These are phyloP conservation scores for Chironex yamaguchii DNA, from an alignment of 30 jellyfish, hydroid and myxozoan species.

Conservation along the genomic window DNA sequence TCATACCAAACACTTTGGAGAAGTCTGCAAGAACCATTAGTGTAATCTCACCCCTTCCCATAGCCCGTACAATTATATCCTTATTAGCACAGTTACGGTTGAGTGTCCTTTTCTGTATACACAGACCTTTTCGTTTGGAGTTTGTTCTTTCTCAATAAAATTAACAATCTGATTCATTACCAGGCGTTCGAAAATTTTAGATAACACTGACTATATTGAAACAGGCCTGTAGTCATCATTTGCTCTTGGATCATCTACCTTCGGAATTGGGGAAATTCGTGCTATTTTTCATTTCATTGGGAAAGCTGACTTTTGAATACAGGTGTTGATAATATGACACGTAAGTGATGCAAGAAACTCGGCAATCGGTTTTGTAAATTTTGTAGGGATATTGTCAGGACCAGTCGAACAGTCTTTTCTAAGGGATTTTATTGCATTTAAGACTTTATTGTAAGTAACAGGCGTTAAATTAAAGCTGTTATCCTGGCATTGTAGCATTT, in stretches of 20 bases:
- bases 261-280: conserved; percentile 35
- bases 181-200: too few relatives aligned
- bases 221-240: conserved; percentile 35
- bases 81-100: too few relatives aligned
- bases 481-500: not conserved
- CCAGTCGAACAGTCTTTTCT: not conserved
- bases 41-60: too few relatives aligned
- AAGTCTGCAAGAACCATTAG: not conserved
- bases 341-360: conserved; percentile 27
- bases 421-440: not conserved
- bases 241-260: conserved; percentile 39
- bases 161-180: too few relatives aligned
- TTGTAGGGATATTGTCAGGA: too few relatives aligned
- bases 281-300: conserved; percentile 32
- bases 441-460: not conserved
- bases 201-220: conserved; percentile 7
- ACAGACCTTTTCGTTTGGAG: too few relatives aligned
- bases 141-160: too few relatives aligned
- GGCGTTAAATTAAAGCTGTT: not conserved
- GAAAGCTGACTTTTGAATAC: conserved; percentile 30
- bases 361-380: too few relatives aligned
- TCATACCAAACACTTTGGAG: not conserved
- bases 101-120: too few relatives aligned
- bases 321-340: conserved; percentile 36
- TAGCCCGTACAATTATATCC: too few relatives aligned